Conservation (phyloP, 2,797 vertebrate genomes). For the Aphelocoma californica region DNA sequence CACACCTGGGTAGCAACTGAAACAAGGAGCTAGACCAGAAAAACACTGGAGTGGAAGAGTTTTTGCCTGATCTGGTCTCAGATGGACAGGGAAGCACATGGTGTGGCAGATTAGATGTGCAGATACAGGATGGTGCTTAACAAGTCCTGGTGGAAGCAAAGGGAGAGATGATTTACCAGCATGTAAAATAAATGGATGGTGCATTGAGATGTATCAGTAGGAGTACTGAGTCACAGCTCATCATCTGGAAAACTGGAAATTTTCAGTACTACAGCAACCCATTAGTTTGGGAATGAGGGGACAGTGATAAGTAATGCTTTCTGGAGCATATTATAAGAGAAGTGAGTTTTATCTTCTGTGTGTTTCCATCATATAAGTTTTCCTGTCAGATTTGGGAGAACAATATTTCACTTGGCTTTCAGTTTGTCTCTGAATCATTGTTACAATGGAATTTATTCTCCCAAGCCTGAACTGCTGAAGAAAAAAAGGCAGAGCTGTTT, state of each 20-base stretch:
- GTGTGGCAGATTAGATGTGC: neutral
- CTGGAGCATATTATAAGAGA: conserved; percentile 35
- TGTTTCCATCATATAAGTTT: conserved; percentile 36
- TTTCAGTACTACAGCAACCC: conserved; percentile 29
- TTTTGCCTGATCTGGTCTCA: neutral
- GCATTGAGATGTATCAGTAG: conserved; percentile 22
- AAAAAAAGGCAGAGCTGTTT: neutral
- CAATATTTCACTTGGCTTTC: conserved; percentile 36
- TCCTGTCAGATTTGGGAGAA: conserved; percentile 39
- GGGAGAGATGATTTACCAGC: neutral
- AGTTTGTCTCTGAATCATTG: conserved; percentile 42
- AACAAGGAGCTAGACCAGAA: neutral
- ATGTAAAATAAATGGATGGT: conserved; percentile 48
- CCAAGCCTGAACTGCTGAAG: neutral
- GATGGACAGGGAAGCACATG: neutral
- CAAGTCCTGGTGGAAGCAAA: neutral
- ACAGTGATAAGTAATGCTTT: conserved; percentile 48
- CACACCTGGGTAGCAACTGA: neutral
- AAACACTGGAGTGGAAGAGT: neutral
- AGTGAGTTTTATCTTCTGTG: conserved; percentile 40
- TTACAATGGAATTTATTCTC: conserved; percentile 39
- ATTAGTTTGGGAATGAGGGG: conserved; percentile 26
- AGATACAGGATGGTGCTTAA: neutral
- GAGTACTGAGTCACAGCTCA: conserved; percentile 58
- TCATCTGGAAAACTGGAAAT: conserved; percentile 61